Evolutionary conservation across 1,140 invertebrate species (phyloP), one percentile per base, ranked within the genome.

Genomic region (Aporrectodea caliginosa): DNA sequence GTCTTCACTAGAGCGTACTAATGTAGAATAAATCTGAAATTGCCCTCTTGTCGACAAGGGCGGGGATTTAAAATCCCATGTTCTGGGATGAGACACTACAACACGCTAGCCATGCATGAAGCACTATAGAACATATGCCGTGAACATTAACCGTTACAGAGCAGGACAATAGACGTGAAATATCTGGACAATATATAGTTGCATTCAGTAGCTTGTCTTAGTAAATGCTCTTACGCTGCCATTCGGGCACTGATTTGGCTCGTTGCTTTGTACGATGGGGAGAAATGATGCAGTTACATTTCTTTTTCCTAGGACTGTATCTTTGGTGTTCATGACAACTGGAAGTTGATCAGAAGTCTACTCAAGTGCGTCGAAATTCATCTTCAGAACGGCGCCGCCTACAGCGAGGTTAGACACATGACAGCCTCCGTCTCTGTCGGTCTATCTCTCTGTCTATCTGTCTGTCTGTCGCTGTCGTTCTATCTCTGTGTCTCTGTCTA

Each of bases 291-390:
- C n/a, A 32, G 14, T 22, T 12, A 68, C 14, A 68, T 16, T 68
- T 68, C 1, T 76, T 68, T 16, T 68, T 76, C 31, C 29, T 30
- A 81, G 80, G 75, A 81, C 68, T 81, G 80, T 32, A 81, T 81
- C 22, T 81, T 81, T 75, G 80, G 58, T n/a, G 43, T 72, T 27
- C 34, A 43, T 29, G 80, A 81, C 70, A 78, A 78, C 34, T 81
- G 81, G 81, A 43, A 70, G 6, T 77, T 43, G 35, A 77, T 81
- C 27, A 34, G 69, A n/a, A 69, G 29, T 2, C 68, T 81, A 22
- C 74, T 77, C 29, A 69, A 75, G 27, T 81, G 81, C 58, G 71
- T 80, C 16, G 73, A 77, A n/a, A 32, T 77, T 16, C 81, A 81
- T 43, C 78, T 81, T n/a, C 77, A 71, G 32, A 81, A 81, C 35